Conservation (phyloP, 2,113 vertebrate species). For the Nipponia nippon region DNA sequence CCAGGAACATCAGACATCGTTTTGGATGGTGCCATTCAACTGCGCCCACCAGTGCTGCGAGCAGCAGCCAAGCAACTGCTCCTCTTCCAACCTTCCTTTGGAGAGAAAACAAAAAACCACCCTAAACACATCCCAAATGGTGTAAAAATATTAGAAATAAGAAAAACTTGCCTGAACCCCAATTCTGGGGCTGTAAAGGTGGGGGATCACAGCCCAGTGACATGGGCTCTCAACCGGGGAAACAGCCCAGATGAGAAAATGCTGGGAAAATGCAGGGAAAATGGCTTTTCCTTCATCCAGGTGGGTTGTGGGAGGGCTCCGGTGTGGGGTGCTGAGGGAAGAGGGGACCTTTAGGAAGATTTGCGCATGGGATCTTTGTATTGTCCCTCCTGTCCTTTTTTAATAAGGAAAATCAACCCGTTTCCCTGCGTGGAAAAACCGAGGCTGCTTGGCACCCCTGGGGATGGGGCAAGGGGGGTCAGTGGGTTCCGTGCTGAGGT, state of each 20-base stretch:
- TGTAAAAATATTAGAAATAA: not conserved
- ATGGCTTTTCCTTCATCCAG: not conserved
- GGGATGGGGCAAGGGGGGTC: too few species aligned
- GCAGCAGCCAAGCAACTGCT: not conserved
- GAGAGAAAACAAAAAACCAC: not conserved
- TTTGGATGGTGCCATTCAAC: not conserved
- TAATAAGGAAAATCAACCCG: not conserved
- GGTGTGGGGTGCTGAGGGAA: not conserved
- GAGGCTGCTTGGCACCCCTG: not conserved
- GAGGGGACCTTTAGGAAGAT: not conserved
- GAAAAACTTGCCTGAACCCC: not conserved
- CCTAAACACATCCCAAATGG: not conserved
- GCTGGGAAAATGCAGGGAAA: too few species aligned
- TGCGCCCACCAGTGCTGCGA: not conserved
- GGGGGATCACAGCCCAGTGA: not conserved
- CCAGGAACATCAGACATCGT: rapidly evolving
- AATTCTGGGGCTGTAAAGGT: not conserved
- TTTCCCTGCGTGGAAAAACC: not conserved
- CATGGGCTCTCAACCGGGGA: rapidly evolving
- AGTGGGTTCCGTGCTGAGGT: not conserved
- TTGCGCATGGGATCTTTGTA: rapidly evolving
- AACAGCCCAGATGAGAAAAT: not conserved
- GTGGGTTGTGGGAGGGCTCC: not conserved
- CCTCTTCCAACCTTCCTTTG: not conserved
- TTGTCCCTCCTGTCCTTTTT: not conserved